Conservation (phyloP, 1,140 invertebrate species). For the Drosophila pachea region DNA sequence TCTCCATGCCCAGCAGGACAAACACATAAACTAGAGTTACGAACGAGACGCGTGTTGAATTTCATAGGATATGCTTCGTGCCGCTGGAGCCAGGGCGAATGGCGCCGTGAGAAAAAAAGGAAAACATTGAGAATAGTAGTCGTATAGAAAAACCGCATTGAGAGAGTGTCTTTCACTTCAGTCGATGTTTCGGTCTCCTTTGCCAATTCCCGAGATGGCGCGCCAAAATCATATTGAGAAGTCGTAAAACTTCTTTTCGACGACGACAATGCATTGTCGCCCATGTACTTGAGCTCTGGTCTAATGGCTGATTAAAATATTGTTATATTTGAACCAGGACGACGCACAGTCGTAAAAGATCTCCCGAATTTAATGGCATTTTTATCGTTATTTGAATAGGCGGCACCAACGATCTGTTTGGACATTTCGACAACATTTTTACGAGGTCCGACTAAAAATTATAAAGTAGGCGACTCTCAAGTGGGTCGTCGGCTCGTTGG, state of each 20-base stretch:
- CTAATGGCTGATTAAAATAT: slow-evolving; percentile 66
- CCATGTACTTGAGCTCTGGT: slow-evolving; percentile 43
- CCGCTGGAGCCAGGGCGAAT: slow-evolving; percentile 18
- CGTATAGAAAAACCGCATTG: slow-evolving; percentile 24
- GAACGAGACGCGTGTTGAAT: slow-evolving; percentile 63
- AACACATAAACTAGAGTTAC: slow-evolving; percentile 46
- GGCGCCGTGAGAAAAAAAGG: slow-evolving; percentile 58
- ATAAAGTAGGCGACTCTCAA: slow-evolving; percentile 44
- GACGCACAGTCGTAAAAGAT: slow-evolving; percentile 44
- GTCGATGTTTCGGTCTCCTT: slow-evolving; percentile 15
- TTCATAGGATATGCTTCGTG: slow-evolving; percentile 46
- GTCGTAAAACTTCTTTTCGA: slow-evolving; percentile 43
- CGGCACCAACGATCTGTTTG: slow-evolving; percentile 72
- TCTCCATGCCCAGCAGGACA: slow-evolving; percentile 53
- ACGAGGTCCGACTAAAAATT: slow-evolving; percentile 45
- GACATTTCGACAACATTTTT: slow-evolving; percentile 70
- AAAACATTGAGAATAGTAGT: not conserved
- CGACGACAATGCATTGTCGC: slow-evolving; percentile 13
- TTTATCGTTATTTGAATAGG: slow-evolving; percentile 74
- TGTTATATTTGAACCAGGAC: slow-evolving; percentile 69
- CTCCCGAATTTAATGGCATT: slow-evolving; percentile 51
- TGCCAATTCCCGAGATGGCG: slow-evolving; percentile 61
- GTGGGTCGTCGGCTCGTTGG: slow-evolving; percentile 48
- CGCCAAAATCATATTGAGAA: slow-evolving; percentile 52
- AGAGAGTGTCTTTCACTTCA: slow-evolving; percentile 8